Evolutionary conservation across 2,113 vertebrate species (phyloP).

Genomic region (Nibea coibor): DNA sequence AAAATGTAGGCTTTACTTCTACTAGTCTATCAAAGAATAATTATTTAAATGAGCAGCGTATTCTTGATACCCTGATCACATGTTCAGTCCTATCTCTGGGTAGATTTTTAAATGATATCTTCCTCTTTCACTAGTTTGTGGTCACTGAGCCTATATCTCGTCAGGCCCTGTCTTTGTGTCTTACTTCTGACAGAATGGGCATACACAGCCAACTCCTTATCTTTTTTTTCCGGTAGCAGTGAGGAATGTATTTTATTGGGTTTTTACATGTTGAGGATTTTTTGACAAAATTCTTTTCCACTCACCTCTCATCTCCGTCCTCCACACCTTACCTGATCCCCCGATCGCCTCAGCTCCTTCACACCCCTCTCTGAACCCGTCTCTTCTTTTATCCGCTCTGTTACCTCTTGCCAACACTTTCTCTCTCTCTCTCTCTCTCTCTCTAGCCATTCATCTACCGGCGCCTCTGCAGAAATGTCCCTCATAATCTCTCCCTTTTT

Average conservation of each 20-base stretch:
- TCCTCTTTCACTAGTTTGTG: conserved; percentile 10
- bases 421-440: conserved; percentile 23
- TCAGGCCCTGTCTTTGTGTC: conserved; percentile 34
- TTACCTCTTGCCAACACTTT: conserved; percentile 25
- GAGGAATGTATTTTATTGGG: background rate
- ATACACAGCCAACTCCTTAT: background rate
- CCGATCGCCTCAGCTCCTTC: conserved; percentile 23
- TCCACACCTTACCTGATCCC: background rate
- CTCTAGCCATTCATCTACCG: conserved; percentile 16
- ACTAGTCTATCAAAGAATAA: background rate
- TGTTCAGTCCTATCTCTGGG: background rate
- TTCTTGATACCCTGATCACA: background rate
- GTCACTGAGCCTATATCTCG: conserved; percentile 36
- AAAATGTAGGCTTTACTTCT: background rate
- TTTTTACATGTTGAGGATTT: background rate
- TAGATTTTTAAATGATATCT: background rate
- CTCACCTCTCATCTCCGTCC: background rate
- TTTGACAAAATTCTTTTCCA: background rate
- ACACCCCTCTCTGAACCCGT: conserved; percentile 51
- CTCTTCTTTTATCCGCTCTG: conserved; percentile 49
- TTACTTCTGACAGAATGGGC: conserved; percentile 34
- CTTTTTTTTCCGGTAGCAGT: background rate
- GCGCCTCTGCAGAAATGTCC: conserved; percentile 42
- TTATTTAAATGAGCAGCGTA: background rate
- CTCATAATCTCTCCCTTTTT: conserved; percentile 49